Evolutionary conservation across 1,140 invertebrate species (phyloP).

Genomic region (Heliconius nattereri): DNA sequence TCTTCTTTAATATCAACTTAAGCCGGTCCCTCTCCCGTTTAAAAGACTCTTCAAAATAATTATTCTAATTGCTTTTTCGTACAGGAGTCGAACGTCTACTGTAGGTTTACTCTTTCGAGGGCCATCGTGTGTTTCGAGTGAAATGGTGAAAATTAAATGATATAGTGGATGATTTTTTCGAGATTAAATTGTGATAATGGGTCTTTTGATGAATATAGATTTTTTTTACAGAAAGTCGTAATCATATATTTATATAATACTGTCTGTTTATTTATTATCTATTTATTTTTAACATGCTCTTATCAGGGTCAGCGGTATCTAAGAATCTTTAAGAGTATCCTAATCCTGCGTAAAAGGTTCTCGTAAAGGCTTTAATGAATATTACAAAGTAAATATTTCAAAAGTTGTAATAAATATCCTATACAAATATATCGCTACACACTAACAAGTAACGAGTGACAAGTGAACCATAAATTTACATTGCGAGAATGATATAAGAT

Average conservation of each 20-base stretch:
- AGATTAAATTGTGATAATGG: slow-evolving; percentile 69
- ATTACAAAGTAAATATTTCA: not conserved
- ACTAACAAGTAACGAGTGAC: slow-evolving; percentile 31
- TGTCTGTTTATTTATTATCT: not conserved
- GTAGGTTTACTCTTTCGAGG: slow-evolving; percentile 67
- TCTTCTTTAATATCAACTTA: slow-evolving; percentile 24
- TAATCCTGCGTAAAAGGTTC: too few relatives aligned
- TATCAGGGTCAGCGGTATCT: too few relatives aligned
- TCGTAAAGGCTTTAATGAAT: not conserved
- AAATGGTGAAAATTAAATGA: slow-evolving; percentile 76
- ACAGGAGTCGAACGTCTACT: slow-evolving; percentile 55
- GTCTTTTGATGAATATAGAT: slow-evolving; percentile 14
- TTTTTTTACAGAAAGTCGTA: not conserved
- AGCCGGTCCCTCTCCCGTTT: slow-evolving; percentile 42
- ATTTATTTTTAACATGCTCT: too few relatives aligned
- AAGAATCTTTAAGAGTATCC: too few relatives aligned
- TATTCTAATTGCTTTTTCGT: slow-evolving; percentile 80
- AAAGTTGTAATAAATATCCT: not conserved
- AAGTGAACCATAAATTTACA: slow-evolving; percentile 32
- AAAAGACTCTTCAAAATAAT: slow-evolving; percentile 67
- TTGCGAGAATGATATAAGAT: slow-evolving; percentile 15
- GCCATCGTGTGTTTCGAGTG: slow-evolving; percentile 58
- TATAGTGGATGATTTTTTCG: slow-evolving; percentile 59
- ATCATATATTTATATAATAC: too few relatives aligned
- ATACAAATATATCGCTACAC: slow-evolving; percentile 11